Base-by-base conservation (phyloP, 1,140 invertebrate genomes). In the Euschistus heros region DNA sequence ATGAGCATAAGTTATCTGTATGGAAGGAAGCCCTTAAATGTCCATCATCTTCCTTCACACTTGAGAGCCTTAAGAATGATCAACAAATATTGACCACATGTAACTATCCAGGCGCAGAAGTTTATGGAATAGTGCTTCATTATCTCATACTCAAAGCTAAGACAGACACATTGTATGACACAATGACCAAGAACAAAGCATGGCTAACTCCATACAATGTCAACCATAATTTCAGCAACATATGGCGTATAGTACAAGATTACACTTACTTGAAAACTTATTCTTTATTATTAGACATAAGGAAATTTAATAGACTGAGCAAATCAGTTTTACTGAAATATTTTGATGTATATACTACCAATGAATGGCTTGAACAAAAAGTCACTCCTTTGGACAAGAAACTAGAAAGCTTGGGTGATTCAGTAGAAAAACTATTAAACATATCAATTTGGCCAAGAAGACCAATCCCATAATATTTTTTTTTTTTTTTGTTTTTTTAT, bases 341-440 rank as follows among this genome's bases (percentile, higher is more conserved):
- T 33, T 64, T 62, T 63, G 67, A 66, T 30, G 2, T 60, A 46
- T 50, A 64, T 30, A 68, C 66, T 6, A 54, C 63, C 0, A 47
- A 66, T 17, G 69, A 69, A 54, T 69, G 69, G 69, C 62, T 68
- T 0, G 65, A 68, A 33, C 62, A 68, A n/a, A 61, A 66, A 20
- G 46, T 69, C 26, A 27, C 26, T 15, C 69, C 69, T 8, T 20
- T 69, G 15, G 44, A 42, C 18, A 14, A 52, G 15, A 63, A 54
- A 37, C 33, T 69, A 17, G 18, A 64, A 18, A 33, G 33, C 17
- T 8, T 69, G 14, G 52, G 59, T 15, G 46, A 57, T 27, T 17
- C 44, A 26, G 64, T 54, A 15, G 64, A 68, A 27, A 60, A 52
- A 22, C 59, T 69, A n/a, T 26, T 69, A 17, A 61, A 62, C 15